Base-by-base conservation (phyloP, 2,797 vertebrate genomes). In the Antrozous pallidus region DNA sequence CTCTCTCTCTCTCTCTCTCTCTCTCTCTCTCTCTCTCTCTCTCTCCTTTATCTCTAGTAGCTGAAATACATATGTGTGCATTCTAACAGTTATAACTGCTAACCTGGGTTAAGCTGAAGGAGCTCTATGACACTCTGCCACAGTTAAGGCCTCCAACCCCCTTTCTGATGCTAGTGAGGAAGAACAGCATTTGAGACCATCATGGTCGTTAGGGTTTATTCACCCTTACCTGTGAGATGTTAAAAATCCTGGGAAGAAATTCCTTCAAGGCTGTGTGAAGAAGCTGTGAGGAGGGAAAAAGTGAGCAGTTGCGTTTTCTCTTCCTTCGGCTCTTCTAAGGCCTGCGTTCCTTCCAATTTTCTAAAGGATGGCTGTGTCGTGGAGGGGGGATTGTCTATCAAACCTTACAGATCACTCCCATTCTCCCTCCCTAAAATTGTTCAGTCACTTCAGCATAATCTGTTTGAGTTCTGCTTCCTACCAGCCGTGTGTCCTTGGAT, bases 381-480 rank as follows among this genome's bases (percentile, higher is more conserved):
- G 2, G 58, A 47, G 9, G 22, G 4, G 28, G 16, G 12, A 79
- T 49, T 71, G 45, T 6, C 11, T 13, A 74, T 24, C 28, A 67
- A 26, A 14, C 12, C 56, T 49, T 12, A 65, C 12, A n/a, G n/a
- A 5, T 61, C 22, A 28, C 40, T 77, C n/a, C n/a, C 12, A 20
- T 61, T 45, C 5, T 63, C 16, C 40, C 36, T 65, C 3, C 18
- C n/a, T 31, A 24, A 73, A 73, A 65, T 36, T 4, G 1, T n/a
- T 65, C 71, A 47, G 0, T 84, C 26, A 63, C 7, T 10, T 71
- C 28, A 36, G 73, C 58, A 8, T 26, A 56, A 24, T 63, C 31
- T 83, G 49, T 40, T 70, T 90, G 26, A 54, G 5, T n/a, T 90
- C 28, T 80, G 31, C 49, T 91, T 84, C 26, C 11, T 33, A 9